Conservation (phyloP, 2,113 vertebrate genomes). For the Nannobrachium achirus region DNA sequence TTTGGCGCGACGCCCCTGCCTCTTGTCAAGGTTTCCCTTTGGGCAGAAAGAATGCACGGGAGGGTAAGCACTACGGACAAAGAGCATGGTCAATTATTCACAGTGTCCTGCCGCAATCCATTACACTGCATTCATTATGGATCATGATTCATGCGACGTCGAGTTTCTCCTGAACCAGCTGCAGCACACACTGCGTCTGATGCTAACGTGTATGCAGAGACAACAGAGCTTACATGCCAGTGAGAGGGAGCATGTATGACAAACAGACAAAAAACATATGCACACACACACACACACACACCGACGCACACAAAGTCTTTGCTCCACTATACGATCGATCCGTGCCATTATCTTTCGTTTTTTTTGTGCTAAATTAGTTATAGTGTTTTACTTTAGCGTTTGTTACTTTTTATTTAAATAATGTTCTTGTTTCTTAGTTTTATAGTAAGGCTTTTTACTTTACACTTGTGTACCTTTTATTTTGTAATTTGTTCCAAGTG, state of each 20-base stretch:
- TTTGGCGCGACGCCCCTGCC: too few relatives aligned
- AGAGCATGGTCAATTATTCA: constrained; percentile 79
- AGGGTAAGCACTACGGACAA: constrained; percentile 56
- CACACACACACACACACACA: constrained; percentile 2
- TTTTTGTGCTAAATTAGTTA: too few relatives aligned
- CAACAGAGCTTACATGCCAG: not conserved
- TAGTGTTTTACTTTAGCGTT: too few relatives aligned
- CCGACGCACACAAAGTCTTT: constrained; percentile 1
- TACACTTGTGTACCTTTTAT: too few relatives aligned
- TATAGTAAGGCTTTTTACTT: too few relatives aligned
- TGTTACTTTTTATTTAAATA: too few relatives aligned
- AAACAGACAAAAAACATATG: not conserved
- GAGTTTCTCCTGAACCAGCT: not conserved
- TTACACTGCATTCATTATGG: constrained; percentile 79
- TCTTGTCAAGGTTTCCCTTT: constrained; percentile 14
- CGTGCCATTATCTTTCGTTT: too few relatives aligned
- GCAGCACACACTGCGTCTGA: too few relatives aligned
- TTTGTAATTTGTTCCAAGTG: too few relatives aligned
- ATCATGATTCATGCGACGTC: constrained; percentile 62
- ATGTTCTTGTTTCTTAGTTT: too few relatives aligned
- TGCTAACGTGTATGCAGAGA: not conserved
- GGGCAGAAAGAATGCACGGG: constrained; percentile 12
- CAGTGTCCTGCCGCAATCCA: constrained; percentile 71
- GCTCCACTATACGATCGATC: too few relatives aligned
- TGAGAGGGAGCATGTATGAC: not conserved